Evolutionary conservation across 2,888 invertebrate species (phyloP), one percentile per base, ranked within the genome.

Genomic region (Xestoiulus laeticollis): DNA sequence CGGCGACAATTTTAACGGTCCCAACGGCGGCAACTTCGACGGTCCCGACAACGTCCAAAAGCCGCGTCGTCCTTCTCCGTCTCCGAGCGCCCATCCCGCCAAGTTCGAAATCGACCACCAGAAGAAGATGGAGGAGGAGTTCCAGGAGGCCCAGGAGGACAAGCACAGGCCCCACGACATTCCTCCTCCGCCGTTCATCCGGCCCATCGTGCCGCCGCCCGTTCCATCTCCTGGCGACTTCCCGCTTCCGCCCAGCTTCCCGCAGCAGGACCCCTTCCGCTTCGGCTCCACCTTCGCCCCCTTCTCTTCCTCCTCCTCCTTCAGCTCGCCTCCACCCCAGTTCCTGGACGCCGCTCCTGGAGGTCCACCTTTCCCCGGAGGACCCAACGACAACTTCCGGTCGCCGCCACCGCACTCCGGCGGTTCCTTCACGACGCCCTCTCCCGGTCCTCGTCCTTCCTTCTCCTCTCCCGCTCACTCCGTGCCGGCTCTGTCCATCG

Each of bases 81-180:
- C 59, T 1, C 87, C 87, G 10, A 78, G 87, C n/a, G 68, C 87
- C 22, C 87, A 87, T 33, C 87, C 83, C 1, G 85, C 85, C 12
- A 85, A 85, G 26, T 85, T 85, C 8, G 87, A 48, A 48, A 85
- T 87, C 48, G 87, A 85, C 26, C 87, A 38, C 16, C 85, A 85
- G 16, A 38, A 87, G 48, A n/a, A 48, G 26, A 32, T 48, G 44
- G 32, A 87, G 22, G 87, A n/a, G n/a, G 19, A 78, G 30, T 78
- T 59, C 78, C 32, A 87, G 38, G 44, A 85, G n/a, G 16, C 38
- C 1, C 32, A 33, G 43, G 14, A 33, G 10, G 19, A 3, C n/a
- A 48, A 22, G 38, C 38, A 53, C 14, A n/a, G 53, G 1, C 48
- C 43, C 22, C 48, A 48, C 1, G 44, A 48, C 53, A 26, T 19